These are phyloP conservation scores for Agrochola lychnidis DNA, from an alignment of 2,888 invertebrate species.

Conservation along the genomic window DNA sequence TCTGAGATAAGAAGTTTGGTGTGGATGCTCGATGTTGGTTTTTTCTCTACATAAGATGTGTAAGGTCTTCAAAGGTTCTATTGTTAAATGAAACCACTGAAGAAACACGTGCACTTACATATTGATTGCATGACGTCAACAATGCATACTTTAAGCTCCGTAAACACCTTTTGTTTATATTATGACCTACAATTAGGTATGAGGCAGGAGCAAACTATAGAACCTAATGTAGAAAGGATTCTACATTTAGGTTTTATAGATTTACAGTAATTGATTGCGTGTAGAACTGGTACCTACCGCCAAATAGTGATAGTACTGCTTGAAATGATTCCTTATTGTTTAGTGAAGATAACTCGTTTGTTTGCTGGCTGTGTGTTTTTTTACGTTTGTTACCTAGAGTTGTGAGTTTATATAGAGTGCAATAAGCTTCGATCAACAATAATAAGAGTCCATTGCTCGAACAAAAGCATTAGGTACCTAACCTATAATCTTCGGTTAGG, in stretches of 20 bases:
- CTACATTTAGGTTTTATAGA: background rate
- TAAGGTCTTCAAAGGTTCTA: background rate
- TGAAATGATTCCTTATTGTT: background rate
- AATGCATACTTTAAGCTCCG: background rate
- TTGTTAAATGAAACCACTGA: slow-evolving; percentile 8
- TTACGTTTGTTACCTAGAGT: background rate
- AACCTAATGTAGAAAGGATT: background rate
- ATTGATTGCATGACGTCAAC: slow-evolving; percentile 41
- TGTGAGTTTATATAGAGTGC: background rate
- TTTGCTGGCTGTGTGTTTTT: background rate
- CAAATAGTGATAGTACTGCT: background rate
- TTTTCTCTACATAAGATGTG: background rate
- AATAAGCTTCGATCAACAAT: too few species aligned
- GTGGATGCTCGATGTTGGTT: too few species aligned
- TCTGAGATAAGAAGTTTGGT: background rate
- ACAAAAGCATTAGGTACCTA: background rate
- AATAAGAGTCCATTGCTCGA: too few species aligned
- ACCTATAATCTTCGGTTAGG: background rate
- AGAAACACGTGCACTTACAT: slow-evolving; percentile 31
- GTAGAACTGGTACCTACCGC: background rate
- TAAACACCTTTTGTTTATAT: slow-evolving; percentile 17
- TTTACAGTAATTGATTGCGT: background rate
- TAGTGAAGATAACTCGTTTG: background rate
- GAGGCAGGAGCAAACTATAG: background rate
- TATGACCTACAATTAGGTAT: background rate